These are phyloP conservation scores for zebrafish (Danio rerio) DNA, from an alignment of 2,113 vertebrate genomes.

Conservation along the genomic window DNA sequence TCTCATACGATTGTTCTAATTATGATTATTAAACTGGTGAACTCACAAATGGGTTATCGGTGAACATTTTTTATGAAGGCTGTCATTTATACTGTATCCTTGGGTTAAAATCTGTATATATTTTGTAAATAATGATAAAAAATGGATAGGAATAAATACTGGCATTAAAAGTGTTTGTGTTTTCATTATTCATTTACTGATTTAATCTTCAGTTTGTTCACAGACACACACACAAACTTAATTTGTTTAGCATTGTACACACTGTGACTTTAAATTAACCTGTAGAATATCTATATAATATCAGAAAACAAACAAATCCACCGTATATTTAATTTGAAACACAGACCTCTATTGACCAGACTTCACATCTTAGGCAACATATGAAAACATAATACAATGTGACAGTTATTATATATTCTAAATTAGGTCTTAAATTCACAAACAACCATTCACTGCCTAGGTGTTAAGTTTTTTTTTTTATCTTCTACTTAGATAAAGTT, in stretches of 20 bases:
- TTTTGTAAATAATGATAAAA: slow-evolving; percentile 45
- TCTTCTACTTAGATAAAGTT: too few species aligned
- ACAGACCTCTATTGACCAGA: too few species aligned
- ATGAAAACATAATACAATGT: too few species aligned
- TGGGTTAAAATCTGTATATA: slow-evolving; percentile 58
- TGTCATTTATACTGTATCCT: slow-evolving; percentile 45
- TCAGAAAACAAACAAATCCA: too few species aligned
- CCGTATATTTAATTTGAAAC: too few species aligned
- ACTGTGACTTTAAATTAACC: too few species aligned
- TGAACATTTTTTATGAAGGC: slow-evolving; percentile 32
- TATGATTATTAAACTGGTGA: not conserved
- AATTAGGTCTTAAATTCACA: too few species aligned
- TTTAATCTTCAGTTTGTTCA: not conserved
- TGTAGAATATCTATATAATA: too few species aligned
- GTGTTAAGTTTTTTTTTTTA: too few species aligned
- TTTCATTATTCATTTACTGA: not conserved
- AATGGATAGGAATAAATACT: slow-evolving; percentile 65
- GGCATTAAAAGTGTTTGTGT: slow-evolving; percentile 57
- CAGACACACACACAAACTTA: not conserved
- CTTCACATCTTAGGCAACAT: too few species aligned
- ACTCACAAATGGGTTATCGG: not conserved
- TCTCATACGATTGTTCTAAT: not conserved
- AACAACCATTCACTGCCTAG: too few species aligned
- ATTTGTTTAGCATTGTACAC: not conserved
- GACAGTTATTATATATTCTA: too few species aligned